Base-by-base conservation (phyloP, 2,797 vertebrate species). In the Iguana delicatissima region DNA sequence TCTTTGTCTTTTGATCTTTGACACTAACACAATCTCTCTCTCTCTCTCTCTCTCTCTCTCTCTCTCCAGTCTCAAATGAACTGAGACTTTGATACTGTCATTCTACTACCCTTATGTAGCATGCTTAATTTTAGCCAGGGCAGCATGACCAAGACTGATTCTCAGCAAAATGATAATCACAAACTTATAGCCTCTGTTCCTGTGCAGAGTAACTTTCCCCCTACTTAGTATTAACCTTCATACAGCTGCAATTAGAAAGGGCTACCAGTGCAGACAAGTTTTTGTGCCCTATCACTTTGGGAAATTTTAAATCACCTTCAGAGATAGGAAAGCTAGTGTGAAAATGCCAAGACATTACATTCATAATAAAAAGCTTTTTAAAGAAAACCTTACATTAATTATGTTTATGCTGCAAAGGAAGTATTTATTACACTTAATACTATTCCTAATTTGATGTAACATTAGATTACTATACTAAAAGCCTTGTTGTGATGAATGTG, bases 1-100 rank as follows among this genome's bases (percentile, higher is more conserved):
- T 67, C 42, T 93, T 96, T 91, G 72, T 95, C 96, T 94, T 94
- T 95, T 95, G 90, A 92, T 42, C 85, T 90, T 92, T 96, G 93
- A 94, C 94, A 95, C 79, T 92, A 90, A 93, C 18, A 89, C 87
- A 96, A 94, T 59, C 55, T 16, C 52, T 92, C 94, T 95, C 96
- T 96, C 96, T 94, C 91, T 42, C 22, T 24, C 24, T 92, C 94
- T 95, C 96, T 96, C 96, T 94, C 90, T 52, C 7, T 52, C 12
- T 20, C 6, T 46, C 29, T 64, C 1, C 38, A 42, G 10, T 20
- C 26, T 85, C 32, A 77, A 32, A 84, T 32, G 26, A 73, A 73
- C 32, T 22, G 32, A 89, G 0, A 93, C 89, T 95, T 89, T 67
- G 89, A 92, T 88, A 38, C 80, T 95, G 89, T 90, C 92, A 86